phyloP scores from a whole-genome alignment of 2,113 vertebrate genomes.

The Albula goreensis region DNA sequence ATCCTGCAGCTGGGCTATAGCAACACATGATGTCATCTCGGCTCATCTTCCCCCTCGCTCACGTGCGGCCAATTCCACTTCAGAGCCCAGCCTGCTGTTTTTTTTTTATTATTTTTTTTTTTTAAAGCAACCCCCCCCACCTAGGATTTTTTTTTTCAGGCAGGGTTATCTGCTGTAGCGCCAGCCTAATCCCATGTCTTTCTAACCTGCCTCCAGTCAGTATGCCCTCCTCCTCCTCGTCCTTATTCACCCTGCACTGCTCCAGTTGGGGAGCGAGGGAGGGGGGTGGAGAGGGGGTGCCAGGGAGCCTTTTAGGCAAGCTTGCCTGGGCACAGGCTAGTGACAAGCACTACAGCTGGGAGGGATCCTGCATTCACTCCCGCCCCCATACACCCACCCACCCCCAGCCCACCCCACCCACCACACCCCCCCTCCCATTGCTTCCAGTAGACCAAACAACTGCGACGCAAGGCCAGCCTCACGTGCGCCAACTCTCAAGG shows the following conservation, averaged over 20 bases:
- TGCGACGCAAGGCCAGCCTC: conserved; percentile 27
- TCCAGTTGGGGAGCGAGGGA: not conserved
- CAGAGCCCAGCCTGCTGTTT: conserved; percentile 37
- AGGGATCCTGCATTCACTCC: not conserved
- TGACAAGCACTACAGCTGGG: conserved; percentile 27
- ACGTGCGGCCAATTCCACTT: conserved; percentile 56
- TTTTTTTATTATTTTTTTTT: conserved; percentile 23
- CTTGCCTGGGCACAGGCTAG: conserved; percentile 21
- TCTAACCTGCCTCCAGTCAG: conserved; percentile 1
- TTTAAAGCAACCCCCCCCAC: not conserved
- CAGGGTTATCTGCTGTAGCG: not conserved
- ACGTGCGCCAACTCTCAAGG: conserved; percentile 34
- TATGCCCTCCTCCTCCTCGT: not conserved
- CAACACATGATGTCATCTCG: conserved; percentile 76
- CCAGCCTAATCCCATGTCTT: not conserved
- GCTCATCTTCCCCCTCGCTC: conserved; percentile 55
- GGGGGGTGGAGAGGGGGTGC: not conserved
- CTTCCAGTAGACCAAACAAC: conserved; percentile 51
- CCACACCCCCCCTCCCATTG: not conserved
- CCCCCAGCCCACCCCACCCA: not conserved
- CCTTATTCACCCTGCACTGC: not conserved
- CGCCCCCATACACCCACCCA: not conserved
- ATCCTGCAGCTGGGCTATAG: conserved; percentile 72
- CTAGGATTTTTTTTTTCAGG: not conserved
- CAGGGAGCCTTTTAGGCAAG: conserved; percentile 26